Evolutionary conservation across 2,797 vertebrate genomes (phyloP).

Genomic region (Cheirogaleus major): DNA sequence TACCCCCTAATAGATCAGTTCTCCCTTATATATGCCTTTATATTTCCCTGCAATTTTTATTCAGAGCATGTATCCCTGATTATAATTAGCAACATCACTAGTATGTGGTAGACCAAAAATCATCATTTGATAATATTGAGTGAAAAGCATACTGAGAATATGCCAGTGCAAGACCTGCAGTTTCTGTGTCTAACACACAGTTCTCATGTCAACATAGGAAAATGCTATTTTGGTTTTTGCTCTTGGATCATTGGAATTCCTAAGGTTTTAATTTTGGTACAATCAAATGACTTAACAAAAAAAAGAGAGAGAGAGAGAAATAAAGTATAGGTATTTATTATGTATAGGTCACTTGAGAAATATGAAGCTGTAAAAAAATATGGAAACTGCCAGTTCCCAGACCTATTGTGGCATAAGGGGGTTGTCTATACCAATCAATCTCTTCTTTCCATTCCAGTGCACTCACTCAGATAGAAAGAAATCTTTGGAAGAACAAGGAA

Average conservation of each 20-base stretch:
- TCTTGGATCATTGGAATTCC: not conserved
- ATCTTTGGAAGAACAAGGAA: not conserved
- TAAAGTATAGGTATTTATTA: not conserved
- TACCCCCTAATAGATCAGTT: not conserved
- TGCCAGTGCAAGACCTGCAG: not conserved
- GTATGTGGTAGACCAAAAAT: not conserved
- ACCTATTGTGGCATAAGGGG: not conserved
- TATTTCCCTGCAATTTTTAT: not conserved
- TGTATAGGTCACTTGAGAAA: not conserved
- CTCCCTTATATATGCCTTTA: not conserved
- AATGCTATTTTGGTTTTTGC: not conserved
- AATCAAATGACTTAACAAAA: not conserved
- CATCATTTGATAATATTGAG: not conserved
- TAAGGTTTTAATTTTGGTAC: not conserved
- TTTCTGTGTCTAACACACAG: not conserved
- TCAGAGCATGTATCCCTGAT: not conserved
- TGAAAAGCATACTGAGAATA: not conserved
- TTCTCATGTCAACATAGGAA: not conserved
- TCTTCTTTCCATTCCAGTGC: not conserved
- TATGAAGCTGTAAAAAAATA: not conserved
- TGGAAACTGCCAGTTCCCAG: not conserved
- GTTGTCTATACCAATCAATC: not conserved
- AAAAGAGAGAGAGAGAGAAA: not conserved
- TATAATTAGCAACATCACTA: not conserved
- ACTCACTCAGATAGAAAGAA: not conserved